These are phyloP conservation scores for Temnothorax unifasciatus DNA, from an alignment of 2,888 invertebrate species.

Conservation along the genomic window DNA sequence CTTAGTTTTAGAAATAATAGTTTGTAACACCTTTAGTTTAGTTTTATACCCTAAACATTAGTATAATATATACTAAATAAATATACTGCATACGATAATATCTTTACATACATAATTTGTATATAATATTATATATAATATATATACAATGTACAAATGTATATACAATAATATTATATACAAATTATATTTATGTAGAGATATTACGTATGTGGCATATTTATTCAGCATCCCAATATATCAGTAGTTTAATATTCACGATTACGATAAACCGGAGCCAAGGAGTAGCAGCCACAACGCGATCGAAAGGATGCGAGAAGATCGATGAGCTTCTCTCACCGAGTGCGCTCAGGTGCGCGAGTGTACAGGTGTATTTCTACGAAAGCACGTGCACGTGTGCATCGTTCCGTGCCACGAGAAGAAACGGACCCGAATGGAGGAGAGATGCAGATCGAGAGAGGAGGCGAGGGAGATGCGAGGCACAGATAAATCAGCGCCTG, in stretches of 20 bases:
- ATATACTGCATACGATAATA: too few relatives aligned
- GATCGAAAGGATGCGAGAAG: slow-evolving; percentile 41
- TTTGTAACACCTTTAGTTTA: too few relatives aligned
- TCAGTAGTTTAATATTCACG: slow-evolving; percentile 10
- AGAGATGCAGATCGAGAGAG: slow-evolving; percentile 6
- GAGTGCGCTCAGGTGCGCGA: slow-evolving; percentile 54
- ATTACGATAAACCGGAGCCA: slow-evolving; percentile 13
- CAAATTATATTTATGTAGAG: background rate
- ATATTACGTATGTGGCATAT: background rate
- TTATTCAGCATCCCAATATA: background rate
- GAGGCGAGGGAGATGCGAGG: slow-evolving; percentile 56
- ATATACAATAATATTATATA: background rate
- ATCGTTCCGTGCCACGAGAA: slow-evolving; percentile 29
- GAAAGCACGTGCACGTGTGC: slow-evolving; percentile 59
- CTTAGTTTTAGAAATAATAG: too few relatives aligned
- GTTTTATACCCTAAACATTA: too few relatives aligned
- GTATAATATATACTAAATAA: too few relatives aligned
- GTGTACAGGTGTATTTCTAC: slow-evolving; percentile 62
- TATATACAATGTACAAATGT: background rate
- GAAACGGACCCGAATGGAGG: slow-evolving; percentile 8
- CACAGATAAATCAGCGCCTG: slow-evolving; percentile 73
- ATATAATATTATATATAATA: too few relatives aligned
- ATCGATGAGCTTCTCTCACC: slow-evolving; percentile 61
- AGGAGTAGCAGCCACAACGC: background rate
- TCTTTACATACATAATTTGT: too few relatives aligned